Evolutionary conservation across 2,113 vertebrate species (phyloP), one percentile per base, ranked within the genome.

Genomic region (Odocoileus hemionus): DNA sequence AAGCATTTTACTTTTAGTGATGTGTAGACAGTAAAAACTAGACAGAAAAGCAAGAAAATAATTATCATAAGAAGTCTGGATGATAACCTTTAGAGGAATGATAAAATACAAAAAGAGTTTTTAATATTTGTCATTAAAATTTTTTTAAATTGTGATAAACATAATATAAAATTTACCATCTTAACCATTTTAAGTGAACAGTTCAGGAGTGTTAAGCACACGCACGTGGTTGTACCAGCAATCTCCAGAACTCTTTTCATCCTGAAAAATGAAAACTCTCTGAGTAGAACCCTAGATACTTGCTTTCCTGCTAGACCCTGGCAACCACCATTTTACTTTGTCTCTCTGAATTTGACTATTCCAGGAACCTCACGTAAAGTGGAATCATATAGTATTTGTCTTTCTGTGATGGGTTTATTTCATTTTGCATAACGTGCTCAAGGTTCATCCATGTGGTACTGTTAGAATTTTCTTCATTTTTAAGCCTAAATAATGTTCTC

Each of bases 1-100:
- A 89, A 93, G 11, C 23, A 92, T 58, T 67, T 67, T 92, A 61
- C 58, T 87, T 94, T 95, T 89, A 57, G 33, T 70, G 54, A 85
- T 19, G 43, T 0, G 6, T 30, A 45, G 50, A 19, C 10, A 17
- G 50, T 43, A 36, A 94, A 83, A 78, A 74, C 17, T 58, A 55
- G 58, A 54, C 47, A n/a, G 30, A 90, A 90, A 91, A 86, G 39
- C 50, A 80, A 80, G 70, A 16, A 84, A 89, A 61, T 36, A 80
- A 80, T 70, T 54, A 80, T 57, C 16, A 85, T 36, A 95, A 88
- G 76, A 93, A 76, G 78, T 54, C 30, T 89, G 74, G 74, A 95
- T 47, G 58, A 55, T 54, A 80, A 88, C 12, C 30, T 60, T 60
- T 26, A 15, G 50, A 57, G 15, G 28, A 88, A 33, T 83, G 21